These are phyloP conservation scores for Ifrita kowaldi DNA, from an alignment of 2,113 vertebrate species.

Conservation along the genomic window DNA sequence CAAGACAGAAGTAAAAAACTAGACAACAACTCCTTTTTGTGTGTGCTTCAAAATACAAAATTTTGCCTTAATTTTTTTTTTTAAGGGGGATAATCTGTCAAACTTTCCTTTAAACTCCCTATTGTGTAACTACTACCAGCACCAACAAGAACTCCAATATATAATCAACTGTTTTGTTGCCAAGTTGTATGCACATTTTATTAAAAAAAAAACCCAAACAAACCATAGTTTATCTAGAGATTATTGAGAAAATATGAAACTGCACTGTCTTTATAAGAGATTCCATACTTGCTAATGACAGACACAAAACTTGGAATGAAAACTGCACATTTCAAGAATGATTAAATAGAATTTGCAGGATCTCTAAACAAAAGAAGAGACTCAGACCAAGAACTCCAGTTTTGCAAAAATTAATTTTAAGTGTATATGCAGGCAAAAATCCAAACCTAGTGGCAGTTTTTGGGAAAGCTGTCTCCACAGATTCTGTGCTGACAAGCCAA, in stretches of 20 bases:
- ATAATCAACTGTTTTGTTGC: neutral
- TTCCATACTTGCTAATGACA: neutral
- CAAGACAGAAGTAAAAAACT: neutral
- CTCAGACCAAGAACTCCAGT: neutral
- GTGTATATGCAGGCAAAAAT: neutral
- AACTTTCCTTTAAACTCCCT: neutral
- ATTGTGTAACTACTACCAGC: neutral
- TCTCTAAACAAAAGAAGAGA: neutral
- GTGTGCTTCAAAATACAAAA: neutral
- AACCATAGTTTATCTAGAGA: neutral
- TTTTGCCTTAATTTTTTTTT: neutral
- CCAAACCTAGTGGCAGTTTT: conserved; percentile 12
- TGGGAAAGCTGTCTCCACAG: conserved; percentile 26
- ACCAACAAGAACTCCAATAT: neutral
- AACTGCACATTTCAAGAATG: neutral
- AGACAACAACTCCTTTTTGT: neutral
- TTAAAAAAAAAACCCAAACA: neutral
- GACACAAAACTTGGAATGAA: neutral
- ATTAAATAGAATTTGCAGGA: neutral
- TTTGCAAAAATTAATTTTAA: neutral
- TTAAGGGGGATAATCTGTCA: neutral
- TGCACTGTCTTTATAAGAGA: neutral
- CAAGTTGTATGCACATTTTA: neutral
- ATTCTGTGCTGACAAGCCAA: conserved; percentile 14
- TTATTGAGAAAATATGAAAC: neutral